Base-by-base conservation (phyloP, 92 coral and sea anemone genomes). In the Umimayanthus chanpuru region DNA sequence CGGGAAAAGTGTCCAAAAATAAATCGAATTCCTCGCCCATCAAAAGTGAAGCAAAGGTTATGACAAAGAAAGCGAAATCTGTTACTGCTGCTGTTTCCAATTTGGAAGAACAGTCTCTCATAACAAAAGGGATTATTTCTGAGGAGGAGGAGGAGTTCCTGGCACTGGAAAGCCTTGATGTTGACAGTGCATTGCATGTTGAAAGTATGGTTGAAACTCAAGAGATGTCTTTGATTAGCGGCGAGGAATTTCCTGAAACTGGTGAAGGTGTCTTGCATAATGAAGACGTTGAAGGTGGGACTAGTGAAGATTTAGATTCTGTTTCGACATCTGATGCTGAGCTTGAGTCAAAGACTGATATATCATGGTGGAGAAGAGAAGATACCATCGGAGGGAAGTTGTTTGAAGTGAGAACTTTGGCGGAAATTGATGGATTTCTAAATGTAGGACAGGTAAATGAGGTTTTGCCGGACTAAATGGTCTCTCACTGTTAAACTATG, bases 351-450 rank as follows among this genome's bases (percentile, higher is more conserved):
- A 83, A 83, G 61, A 44, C 76, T 25, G 78, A 70, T 28, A 9
- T 18, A 5, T 11, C 77, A 4, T 83, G 66, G 87, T 66, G 86
- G 76, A 26, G 41, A 43, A 82, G 90, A 56, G 98, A 95, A 23
- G 98, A 94, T 26, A 95, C 98, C n/a, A 85, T 91, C 39, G 98
- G 98, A 20, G 98, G 96, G 28, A 85, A 76, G 47, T 73, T 93
- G 10, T 95, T 91, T 89, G 92, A 95, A 92, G 96, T 89, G 43
- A 91, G 94, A 76, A 95, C 98, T 21, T 86, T 97, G 89, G 98
- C 99, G 41, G 99, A 95, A 90, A 97, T 97, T 50, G 96, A 95
- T 92, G 99, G 96, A 5, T 91, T 85, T 86, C 94, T 97, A 55
- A 91, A 90, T 90, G 91, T 93, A 68, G 97, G 98, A 86, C 95